A percentile compares a stretch with the other conserved stretches of the same genome.
phyloP scores from a whole-genome alignment of 2,797 vertebrate genomes.

The Mus minutoides region DNA sequence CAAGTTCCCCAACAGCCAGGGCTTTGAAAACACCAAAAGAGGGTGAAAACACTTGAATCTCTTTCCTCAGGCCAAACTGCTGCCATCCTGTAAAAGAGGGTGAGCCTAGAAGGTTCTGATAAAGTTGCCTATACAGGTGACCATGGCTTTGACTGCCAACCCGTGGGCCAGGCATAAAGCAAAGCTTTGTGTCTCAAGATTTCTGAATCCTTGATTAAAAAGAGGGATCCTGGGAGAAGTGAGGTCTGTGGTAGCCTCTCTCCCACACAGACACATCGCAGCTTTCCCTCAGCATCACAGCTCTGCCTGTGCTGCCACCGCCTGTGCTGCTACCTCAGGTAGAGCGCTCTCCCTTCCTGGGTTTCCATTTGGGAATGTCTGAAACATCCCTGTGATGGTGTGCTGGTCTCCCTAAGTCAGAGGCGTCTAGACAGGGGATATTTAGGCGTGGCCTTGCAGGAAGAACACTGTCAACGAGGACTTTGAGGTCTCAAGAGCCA shows the following conservation, averaged over 20 bases:
- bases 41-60: not conserved
- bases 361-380: slow-evolving; percentile 1
- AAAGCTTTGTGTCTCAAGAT: not conserved
- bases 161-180: not conserved
- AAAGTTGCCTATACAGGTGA: not conserved
- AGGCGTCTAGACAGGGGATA: not conserved
- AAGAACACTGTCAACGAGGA: not conserved
- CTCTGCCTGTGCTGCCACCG: not conserved
- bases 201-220: not conserved
- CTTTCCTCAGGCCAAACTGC: slow-evolving; percentile 7
- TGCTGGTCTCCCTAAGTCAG: too few species aligned
- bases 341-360: not conserved
- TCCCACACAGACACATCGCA: not conserved
- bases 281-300: not conserved
- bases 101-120: not conserved
- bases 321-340: not conserved
- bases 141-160: not conserved
- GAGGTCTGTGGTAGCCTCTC: not conserved
- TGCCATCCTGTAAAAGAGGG: not conserved
- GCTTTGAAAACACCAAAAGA: not conserved
- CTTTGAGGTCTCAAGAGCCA: not conserved
- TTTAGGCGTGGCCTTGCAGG: not conserved
- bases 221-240: not conserved
- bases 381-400: not conserved
- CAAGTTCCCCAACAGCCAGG: not conserved